Conservation (phyloP, 2,113 vertebrate species). For the Ailuropoda melanoleuca region DNA sequence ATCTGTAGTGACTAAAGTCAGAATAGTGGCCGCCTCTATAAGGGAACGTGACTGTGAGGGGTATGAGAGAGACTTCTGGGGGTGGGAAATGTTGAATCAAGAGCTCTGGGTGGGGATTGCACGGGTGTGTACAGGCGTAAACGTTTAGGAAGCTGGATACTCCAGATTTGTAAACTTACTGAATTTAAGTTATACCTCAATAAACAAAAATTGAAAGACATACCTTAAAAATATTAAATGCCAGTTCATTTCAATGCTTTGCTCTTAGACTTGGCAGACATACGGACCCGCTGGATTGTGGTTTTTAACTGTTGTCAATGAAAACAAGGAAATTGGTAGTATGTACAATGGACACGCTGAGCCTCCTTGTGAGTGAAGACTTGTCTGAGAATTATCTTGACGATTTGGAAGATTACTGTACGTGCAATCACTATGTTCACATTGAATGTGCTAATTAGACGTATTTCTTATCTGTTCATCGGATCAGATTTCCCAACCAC, state of each 20-base stretch:
- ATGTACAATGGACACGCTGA: too few species aligned
- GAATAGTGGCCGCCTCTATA: not conserved
- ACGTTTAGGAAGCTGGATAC: not conserved
- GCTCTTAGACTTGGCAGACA: not conserved
- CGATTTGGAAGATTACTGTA: not conserved
- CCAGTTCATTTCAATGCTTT: not conserved
- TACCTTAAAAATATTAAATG: not conserved
- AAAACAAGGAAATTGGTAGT: not conserved
- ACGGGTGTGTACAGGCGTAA: not conserved
- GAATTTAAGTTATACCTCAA: not conserved
- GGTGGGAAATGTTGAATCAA: not conserved
- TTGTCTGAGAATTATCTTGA: constrained; percentile 33
- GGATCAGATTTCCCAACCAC: constrained; percentile 28
- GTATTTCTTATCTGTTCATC: constrained; percentile 50
- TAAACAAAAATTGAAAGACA: not conserved
- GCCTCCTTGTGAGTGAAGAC: not conserved
- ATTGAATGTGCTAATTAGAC: constrained; percentile 45
- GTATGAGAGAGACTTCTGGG: accelerated
- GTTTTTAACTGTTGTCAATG: not conserved
- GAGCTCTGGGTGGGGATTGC: not conserved
- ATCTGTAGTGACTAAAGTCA: not conserved
- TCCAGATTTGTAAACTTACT: not conserved
- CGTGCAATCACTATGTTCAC: not conserved
- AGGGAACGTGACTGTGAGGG: accelerated
- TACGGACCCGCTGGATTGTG: not conserved